Percentiles rank a stretch among this genome's conserved stretches.
These are phyloP conservation scores for Montifringilla adamsi DNA, from an alignment of 2,113 vertebrate species.

Conservation along the genomic window DNA sequence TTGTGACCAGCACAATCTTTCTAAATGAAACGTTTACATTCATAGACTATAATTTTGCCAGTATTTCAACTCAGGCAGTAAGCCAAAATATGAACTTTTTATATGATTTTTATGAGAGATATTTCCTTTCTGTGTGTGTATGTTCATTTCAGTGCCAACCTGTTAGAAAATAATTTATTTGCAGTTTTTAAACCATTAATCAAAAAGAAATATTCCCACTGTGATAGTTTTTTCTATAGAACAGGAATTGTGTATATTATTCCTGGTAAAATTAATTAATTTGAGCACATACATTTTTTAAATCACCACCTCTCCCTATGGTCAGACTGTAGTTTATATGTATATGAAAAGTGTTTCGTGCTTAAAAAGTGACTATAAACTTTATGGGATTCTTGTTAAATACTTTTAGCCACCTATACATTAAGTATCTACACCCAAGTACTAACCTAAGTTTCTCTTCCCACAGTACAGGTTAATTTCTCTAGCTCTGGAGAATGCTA, in stretches of 20 bases:
- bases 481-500: accelerated
- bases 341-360: not conserved
- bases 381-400: not conserved
- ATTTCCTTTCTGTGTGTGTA: not conserved
- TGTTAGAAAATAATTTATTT: not conserved
- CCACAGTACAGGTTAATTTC: not conserved
- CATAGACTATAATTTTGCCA: not conserved
- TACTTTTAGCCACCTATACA: not conserved
- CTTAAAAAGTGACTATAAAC: not conserved
- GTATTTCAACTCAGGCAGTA: not conserved
- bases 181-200: not conserved
- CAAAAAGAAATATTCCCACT: not conserved
- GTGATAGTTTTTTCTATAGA: not conserved
- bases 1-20: not conserved
- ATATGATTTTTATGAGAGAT: not conserved
- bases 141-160: not conserved
- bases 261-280: not conserved
- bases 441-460: not conserved
- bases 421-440: not conserved
- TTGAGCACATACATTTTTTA: not conserved
- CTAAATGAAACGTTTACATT: not conserved
- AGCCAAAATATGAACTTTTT: not conserved
- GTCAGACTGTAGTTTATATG: not conserved
- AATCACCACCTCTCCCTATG: not conserved
- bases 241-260: not conserved